These are phyloP conservation scores for Actenoides hombroni DNA, from an alignment of 2,113 vertebrate species.

Conservation along the genomic window DNA sequence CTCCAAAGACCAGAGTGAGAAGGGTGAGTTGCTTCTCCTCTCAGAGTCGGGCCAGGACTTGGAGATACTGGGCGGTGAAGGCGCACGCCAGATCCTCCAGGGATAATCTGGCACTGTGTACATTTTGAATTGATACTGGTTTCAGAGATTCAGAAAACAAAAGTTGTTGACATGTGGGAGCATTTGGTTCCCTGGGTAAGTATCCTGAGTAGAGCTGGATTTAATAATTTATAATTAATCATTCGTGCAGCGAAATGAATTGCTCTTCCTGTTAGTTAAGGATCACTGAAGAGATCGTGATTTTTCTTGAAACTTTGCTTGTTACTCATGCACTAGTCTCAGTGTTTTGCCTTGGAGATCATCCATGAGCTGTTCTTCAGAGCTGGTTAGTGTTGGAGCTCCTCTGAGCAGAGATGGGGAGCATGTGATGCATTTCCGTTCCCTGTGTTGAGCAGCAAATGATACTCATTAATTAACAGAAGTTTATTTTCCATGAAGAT, in stretches of 20 bases:
- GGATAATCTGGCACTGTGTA: not conserved
- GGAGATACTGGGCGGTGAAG: not conserved
- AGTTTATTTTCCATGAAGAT: constrained; percentile 48
- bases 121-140: not conserved
- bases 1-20: not conserved
- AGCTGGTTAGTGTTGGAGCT: not conserved
- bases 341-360: not conserved
- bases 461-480: constrained; percentile 45
- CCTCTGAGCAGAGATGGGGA: constrained; percentile 1
- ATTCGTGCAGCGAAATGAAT: constrained; percentile 17
- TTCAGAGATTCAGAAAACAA: constrained; percentile 28
- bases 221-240: constrained; percentile 63
- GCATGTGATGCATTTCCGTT: constrained; percentile 40
- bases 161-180: constrained; percentile 24
- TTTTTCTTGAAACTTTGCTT: constrained; percentile 24
- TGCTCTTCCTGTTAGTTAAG: constrained; percentile 45
- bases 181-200: constrained; percentile 5
- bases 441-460: not conserved
- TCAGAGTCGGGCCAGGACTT: not conserved
- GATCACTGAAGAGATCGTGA: constrained; percentile 50
- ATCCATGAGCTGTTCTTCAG: constrained; percentile 5
- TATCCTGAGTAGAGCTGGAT: constrained; percentile 38
- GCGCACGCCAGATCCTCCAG: rapidly evolving
- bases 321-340: not conserved
- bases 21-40: not conserved